phyloP scores from a whole-genome alignment of 1,140 invertebrate species.

The Cydia fagiglandana region DNA sequence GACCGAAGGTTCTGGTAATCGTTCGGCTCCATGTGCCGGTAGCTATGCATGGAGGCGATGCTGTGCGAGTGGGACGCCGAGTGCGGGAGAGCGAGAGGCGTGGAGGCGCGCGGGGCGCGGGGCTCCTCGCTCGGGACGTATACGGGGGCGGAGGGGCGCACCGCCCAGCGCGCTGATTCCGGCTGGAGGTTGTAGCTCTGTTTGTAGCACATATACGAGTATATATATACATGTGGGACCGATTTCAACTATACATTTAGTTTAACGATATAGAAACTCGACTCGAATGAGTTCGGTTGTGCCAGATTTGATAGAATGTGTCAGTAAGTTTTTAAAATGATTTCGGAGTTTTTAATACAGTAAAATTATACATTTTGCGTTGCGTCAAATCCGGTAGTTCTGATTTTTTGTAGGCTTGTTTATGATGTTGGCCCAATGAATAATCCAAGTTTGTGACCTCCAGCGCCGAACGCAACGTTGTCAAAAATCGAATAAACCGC shows the following conservation, averaged over 20 bases:
- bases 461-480: too few species aligned
- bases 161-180: slow-evolving; percentile 63
- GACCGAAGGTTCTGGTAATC: slow-evolving; percentile 75
- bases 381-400: too few species aligned
- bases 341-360: too few species aligned
- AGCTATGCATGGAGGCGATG: slow-evolving; percentile 76
- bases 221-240: slow-evolving; percentile 50
- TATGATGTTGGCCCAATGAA: too few species aligned
- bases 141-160: slow-evolving; percentile 69
- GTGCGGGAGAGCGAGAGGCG: slow-evolving; percentile 71
- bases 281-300: neutral
- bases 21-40: slow-evolving; percentile 73
- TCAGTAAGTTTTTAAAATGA: too few species aligned
- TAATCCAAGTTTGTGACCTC: too few species aligned
- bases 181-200: slow-evolving; percentile 77
- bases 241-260: slow-evolving; percentile 1
- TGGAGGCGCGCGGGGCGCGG: slow-evolving; percentile 51
- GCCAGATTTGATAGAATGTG: too few species aligned
- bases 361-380: too few species aligned
- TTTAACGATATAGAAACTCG: neutral
- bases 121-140: slow-evolving; percentile 72
- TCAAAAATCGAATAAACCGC: too few species aligned
- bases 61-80: slow-evolving; percentile 71
- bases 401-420: too few species aligned
- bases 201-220: slow-evolving; percentile 53